Evolutionary conservation across 2,113 vertebrate genomes (phyloP).

Genomic region (Aplodontia rufa): DNA sequence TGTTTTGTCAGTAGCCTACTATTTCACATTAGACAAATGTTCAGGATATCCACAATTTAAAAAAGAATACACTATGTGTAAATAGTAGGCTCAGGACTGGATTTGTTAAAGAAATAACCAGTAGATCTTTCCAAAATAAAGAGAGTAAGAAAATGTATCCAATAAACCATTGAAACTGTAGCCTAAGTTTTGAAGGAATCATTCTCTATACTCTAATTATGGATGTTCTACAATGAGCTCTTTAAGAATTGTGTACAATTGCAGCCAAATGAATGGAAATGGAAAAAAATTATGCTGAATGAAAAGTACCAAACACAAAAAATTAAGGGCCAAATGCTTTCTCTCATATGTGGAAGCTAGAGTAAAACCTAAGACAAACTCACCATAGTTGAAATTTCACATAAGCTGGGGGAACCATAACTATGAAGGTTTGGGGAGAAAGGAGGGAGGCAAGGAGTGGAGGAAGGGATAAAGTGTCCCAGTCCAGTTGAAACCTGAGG

Average conservation of each 20-base stretch:
- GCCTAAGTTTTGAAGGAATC: conserved; percentile 63
- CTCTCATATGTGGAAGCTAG: too few species aligned
- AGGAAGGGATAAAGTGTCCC: too few species aligned
- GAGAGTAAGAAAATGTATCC: conserved; percentile 71
- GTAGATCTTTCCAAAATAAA: conserved; percentile 67
- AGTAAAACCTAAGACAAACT: too few species aligned
- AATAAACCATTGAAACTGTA: conserved; percentile 68
- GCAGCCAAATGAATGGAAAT: too few species aligned
- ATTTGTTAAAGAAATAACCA: conserved; percentile 55
- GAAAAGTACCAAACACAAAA: too few species aligned
- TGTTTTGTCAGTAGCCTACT: conserved; percentile 66
- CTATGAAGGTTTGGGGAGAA: too few species aligned
- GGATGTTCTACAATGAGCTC: conserved; percentile 16
- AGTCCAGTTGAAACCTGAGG: too few species aligned
- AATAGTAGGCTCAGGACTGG: conserved; percentile 51
- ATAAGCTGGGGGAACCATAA: too few species aligned
- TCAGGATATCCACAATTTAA: conserved; percentile 27
- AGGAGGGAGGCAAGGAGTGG: too few species aligned
- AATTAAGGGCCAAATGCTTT: too few species aligned
- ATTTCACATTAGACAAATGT: conserved; percentile 29
- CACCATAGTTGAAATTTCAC: too few species aligned
- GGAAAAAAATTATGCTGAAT: too few species aligned
- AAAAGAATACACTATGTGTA: not conserved
- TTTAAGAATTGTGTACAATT: conserved; percentile 32
- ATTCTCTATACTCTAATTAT: conserved; percentile 67